Percentiles rank a stretch among this genome's conserved stretches.
Conservation (phyloP, 1,140 invertebrate species). For the Drosophila pallidifrons region DNA sequence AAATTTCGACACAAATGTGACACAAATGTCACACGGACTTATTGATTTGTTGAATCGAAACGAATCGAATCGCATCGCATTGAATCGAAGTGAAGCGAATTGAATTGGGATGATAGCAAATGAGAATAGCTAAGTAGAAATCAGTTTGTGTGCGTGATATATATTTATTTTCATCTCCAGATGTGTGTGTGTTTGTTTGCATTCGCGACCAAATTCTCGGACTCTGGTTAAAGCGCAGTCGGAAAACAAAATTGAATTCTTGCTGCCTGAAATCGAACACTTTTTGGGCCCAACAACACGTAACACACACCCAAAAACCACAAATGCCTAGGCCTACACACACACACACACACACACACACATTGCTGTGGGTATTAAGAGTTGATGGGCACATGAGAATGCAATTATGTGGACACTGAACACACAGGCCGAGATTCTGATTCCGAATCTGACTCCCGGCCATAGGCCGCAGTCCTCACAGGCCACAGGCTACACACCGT, state of each 20-base stretch:
- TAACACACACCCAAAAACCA: conserved; percentile 20
- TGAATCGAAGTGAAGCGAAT: not conserved
- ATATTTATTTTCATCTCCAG: not conserved
- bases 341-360: not conserved
- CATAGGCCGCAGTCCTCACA: not conserved
- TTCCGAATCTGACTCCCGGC: conserved; percentile 15
- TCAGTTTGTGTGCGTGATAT: not conserved
- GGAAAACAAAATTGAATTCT: conserved; percentile 35
- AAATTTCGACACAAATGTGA: conserved; percentile 77
- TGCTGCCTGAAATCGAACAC: conserved; percentile 35
- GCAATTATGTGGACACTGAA: conserved; percentile 35
- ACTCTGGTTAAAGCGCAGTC: conserved; percentile 6
- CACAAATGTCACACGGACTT: conserved; percentile 75
- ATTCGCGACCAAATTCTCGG: not conserved
- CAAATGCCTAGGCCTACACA: conserved; percentile 14
- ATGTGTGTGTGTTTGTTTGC: not conserved
- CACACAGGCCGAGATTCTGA: conserved; percentile 27
- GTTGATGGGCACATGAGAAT: conserved; percentile 31
- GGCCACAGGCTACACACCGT: not conserved
- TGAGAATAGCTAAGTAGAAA: conserved; percentile 28
- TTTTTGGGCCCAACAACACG: conserved; percentile 7
- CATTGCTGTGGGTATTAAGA: not conserved
- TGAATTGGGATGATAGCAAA: conserved; percentile 19
- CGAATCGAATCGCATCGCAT: not conserved
- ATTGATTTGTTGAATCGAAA: conserved; percentile 57